Percentiles rank a stretch among this genome's conserved stretches.
phyloP scores from a whole-genome alignment of 2,888 invertebrate genomes.

The Diarsia dahlii region DNA sequence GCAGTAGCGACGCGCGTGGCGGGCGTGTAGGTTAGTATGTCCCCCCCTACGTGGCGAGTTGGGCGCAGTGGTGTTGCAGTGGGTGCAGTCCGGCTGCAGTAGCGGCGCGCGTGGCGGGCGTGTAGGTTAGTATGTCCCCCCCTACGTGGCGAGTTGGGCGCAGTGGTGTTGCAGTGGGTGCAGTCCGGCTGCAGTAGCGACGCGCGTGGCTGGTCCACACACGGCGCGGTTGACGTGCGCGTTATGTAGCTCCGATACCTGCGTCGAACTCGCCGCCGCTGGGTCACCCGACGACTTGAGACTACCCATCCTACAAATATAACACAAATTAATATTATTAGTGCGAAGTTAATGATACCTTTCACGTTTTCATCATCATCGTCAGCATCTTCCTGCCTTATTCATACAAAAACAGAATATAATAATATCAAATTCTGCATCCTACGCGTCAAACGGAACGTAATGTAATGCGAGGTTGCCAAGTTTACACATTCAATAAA shows the following conservation, averaged over 20 bases:
- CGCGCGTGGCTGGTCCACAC: constrained; percentile 55
- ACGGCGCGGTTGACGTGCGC: constrained; percentile 87
- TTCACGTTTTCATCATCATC: too few relatives aligned
- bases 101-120: neutral
- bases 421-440: neutral
- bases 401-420: neutral
- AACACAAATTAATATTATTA: neutral
- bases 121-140: too few relatives aligned
- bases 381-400: too few relatives aligned
- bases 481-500: neutral
- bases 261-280: constrained; percentile 92
- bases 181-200: constrained; percentile 66
- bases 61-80: neutral
- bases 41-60: neutral
- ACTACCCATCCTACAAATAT: constrained; percentile 85
- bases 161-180: constrained; percentile 41
- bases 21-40: neutral
- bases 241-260: constrained; percentile 92
- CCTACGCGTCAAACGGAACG: neutral
- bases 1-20: neutral
- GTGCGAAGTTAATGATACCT: neutral
- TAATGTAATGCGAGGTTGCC: neutral
- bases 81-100: neutral
- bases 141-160: constrained; percentile 54
- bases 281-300: constrained; percentile 91